A percentile compares a stretch with the other conserved stretches of the same genome.
phyloP scores from a whole-genome alignment of 2,888 invertebrate genomes.

The Linnaemya tessellans region DNA sequence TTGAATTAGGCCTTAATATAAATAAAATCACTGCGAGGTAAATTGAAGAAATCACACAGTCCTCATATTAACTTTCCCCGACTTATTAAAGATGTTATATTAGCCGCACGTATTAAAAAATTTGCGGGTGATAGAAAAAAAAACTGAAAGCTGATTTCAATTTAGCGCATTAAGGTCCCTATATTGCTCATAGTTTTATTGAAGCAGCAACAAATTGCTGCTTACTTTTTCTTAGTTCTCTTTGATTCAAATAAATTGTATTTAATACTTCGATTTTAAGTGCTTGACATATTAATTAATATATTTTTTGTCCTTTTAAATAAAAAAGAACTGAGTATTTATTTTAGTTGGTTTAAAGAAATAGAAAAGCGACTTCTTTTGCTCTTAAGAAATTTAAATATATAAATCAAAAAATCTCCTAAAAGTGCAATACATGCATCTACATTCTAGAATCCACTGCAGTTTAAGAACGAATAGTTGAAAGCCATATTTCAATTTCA shows the following conservation, averaged over 20 bases:
- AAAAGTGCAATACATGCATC: slow-evolving; percentile 27
- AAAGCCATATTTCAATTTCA: slow-evolving; percentile 25
- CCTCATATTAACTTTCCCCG: no score
- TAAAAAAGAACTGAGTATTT: not conserved
- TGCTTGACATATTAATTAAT: slow-evolving; percentile 26
- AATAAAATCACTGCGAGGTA: no score
- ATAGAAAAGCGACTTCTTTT: not conserved
- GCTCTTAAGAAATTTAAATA: not conserved
- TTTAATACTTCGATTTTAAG: slow-evolving; percentile 19
- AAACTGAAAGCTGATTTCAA: no score
- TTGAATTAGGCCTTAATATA: no score
- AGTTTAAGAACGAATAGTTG: slow-evolving; percentile 2
- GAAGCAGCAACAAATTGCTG: no score
- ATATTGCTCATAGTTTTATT: no score
- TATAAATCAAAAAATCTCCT: slow-evolving; percentile 12
- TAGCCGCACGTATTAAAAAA: no score
- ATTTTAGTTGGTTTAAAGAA: not conserved
- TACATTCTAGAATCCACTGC: not conserved
- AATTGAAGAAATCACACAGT: no score
- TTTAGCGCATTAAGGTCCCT: no score
- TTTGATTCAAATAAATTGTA: slow-evolving; percentile 1
- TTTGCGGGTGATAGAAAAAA: no score
- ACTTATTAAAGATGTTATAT: no score
- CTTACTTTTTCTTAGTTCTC: not conserved
- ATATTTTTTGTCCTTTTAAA: not conserved